phyloP scores from a whole-genome alignment of 2,888 invertebrate species.

The Chouioia cunea region DNA sequence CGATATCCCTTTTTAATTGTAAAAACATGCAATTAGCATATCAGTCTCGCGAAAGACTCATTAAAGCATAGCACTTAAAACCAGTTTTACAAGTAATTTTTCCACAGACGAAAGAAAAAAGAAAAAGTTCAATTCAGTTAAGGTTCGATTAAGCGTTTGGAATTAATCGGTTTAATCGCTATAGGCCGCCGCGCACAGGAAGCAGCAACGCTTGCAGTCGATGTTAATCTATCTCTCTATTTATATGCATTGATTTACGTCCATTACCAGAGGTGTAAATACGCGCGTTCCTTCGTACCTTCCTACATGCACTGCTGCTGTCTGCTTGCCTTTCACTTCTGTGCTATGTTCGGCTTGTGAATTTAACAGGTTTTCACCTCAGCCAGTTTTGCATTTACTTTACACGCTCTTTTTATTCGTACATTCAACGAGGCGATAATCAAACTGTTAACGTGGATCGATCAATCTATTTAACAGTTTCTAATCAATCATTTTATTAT shows the following conservation, averaged over 20 bases:
- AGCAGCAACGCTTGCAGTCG: conserved; percentile 24
- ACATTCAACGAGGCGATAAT: no score
- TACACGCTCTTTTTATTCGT: no score
- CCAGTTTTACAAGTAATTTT: no score
- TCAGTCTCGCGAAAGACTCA: no score
- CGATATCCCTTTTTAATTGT: no score
- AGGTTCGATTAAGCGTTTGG: conserved; percentile 17
- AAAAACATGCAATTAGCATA: no score
- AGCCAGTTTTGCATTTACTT: no score
- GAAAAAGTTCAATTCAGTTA: conserved; percentile 33
- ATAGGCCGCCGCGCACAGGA: background rate
- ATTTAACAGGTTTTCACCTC: background rate
- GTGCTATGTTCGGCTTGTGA: background rate
- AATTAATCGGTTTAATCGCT: conserved; percentile 18
- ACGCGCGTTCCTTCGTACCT: conserved; percentile 11
- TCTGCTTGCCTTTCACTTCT: conserved; percentile 26
- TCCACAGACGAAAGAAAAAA: no score
- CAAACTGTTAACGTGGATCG: no score
- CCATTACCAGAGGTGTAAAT: conserved; percentile 45
- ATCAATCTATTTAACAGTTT: no score
- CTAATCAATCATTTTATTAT: no score
- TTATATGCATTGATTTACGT: conserved; percentile 46
- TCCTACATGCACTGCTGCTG: background rate
- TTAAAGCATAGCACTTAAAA: no score
- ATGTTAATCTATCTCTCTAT: conserved; percentile 46